A percentile compares a stretch with the other conserved stretches of the same genome.
These are phyloP conservation scores for Drosophila paucipuncta DNA, from an alignment of 2,888 invertebrate species.

Conservation along the genomic window DNA sequence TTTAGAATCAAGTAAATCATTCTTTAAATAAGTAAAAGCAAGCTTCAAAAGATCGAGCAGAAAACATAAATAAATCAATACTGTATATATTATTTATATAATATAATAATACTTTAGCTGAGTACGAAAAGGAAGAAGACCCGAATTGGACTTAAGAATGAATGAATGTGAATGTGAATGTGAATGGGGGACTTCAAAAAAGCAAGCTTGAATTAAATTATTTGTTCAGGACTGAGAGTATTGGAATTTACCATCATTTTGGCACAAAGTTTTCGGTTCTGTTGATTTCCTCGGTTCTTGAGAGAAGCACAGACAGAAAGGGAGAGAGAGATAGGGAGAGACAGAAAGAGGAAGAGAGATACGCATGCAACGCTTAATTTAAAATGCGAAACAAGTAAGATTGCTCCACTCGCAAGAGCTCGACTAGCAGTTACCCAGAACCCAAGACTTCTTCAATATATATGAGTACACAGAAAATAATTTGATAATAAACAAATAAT, in stretches of 20 bases:
- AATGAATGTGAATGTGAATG: too few species aligned
- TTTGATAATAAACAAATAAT: too few species aligned
- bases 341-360: background rate
- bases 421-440: background rate
- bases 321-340: background rate
- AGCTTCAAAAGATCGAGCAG: background rate
- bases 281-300: background rate
- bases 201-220: background rate
- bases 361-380: slow-evolving; percentile 20
- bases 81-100: background rate
- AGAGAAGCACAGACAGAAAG: background rate
- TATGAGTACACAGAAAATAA: background rate
- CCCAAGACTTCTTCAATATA: fast-evolving
- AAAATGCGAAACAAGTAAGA: slow-evolving; percentile 4
- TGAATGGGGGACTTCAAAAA: background rate
- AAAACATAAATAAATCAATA: background rate
- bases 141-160: background rate
- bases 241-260: background rate
- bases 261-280: background rate
- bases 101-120: background rate
- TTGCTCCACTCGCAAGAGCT: background rate
- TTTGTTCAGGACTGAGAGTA: background rate
- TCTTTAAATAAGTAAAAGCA: background rate
- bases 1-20: background rate
- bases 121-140: background rate